Percentiles rank a stretch among this genome's conserved stretches.
These are phyloP conservation scores for Phymastichus coffea DNA, from an alignment of 1,140 invertebrate genomes.

Conservation along the genomic window DNA sequence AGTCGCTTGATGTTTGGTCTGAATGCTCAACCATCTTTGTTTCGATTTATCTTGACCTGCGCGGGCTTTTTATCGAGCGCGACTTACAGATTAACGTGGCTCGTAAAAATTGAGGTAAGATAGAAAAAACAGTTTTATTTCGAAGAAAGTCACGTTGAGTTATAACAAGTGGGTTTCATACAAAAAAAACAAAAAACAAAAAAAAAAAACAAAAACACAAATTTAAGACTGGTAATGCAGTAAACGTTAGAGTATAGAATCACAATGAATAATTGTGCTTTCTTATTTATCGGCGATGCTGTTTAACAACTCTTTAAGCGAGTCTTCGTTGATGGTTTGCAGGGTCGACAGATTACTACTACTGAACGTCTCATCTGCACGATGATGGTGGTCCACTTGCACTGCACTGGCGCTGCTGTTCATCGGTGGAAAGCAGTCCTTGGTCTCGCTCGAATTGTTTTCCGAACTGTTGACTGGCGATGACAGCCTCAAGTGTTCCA, in stretches of 20 bases:
- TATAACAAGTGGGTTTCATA: too few species aligned
- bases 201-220: conserved; percentile 8
- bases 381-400: conserved; percentile 17
- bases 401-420: conserved; percentile 26
- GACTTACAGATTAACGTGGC: too few species aligned
- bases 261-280: not conserved
- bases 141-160: too few species aligned
- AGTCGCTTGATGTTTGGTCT: too few species aligned
- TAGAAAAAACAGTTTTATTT: too few species aligned
- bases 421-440: conserved; percentile 27
- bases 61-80: too few species aligned
- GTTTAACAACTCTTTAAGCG: conserved; percentile 56
- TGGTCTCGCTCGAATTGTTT: conserved; percentile 27
- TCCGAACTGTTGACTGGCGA: conserved; percentile 41
- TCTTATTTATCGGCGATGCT: conserved; percentile 43
- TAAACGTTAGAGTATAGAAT: not conserved
- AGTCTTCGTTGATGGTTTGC: conserved; percentile 59
- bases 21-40: too few species aligned
- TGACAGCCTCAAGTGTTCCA: conserved; percentile 56
- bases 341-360: conserved; percentile 27
- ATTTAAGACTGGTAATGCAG: not conserved
- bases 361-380: conserved; percentile 28
- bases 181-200: too few species aligned
- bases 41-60: too few species aligned
- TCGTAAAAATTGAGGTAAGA: too few species aligned